Conservation (phyloP, 2,888 invertebrate species). For the Pimpla rufipes region DNA sequence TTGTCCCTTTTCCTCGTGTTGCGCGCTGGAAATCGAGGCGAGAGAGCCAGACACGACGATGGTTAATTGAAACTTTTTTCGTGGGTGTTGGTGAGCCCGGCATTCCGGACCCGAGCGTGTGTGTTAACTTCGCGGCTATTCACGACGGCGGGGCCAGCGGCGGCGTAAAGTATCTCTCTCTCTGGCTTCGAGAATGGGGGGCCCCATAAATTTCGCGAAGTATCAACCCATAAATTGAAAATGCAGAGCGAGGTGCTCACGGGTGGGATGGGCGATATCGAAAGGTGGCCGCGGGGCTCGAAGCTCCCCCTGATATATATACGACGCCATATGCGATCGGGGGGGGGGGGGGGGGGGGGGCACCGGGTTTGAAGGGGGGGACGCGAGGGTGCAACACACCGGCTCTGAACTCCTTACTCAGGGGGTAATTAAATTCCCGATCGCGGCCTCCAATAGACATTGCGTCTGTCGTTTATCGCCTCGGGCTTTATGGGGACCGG, state of each 20-base stretch:
- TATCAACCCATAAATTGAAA: constrained; percentile 81
- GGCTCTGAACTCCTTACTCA: constrained; percentile 1
- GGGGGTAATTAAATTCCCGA: constrained; percentile 9
- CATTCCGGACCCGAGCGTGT: not conserved
- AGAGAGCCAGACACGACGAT: constrained; percentile 8
- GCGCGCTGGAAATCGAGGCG: constrained; percentile 23
- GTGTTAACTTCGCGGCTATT: constrained; percentile 21
- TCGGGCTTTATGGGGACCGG: no score
- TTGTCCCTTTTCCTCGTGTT: constrained; percentile 16
- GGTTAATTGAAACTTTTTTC: constrained; percentile 48
- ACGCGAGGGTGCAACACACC: not conserved
- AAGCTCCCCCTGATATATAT: constrained; percentile 21
- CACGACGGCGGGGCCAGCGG: constrained; percentile 37
- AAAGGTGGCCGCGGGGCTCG: not conserved
- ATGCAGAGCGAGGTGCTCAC: constrained; percentile 71
- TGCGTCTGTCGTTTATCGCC: not conserved
- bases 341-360: not conserved
- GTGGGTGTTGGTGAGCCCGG: constrained; percentile 62
- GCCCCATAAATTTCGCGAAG: constrained; percentile 78
- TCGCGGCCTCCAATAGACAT: constrained; percentile 8
- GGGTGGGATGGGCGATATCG: constrained; percentile 20
- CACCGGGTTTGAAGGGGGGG: no score
- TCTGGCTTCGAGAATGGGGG: constrained; percentile 70
- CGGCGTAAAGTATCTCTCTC: constrained; percentile 73
- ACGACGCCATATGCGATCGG: constrained; percentile 49